Conservation (phyloP, 2,113 vertebrate species). For the Oceanodroma tethys region DNA sequence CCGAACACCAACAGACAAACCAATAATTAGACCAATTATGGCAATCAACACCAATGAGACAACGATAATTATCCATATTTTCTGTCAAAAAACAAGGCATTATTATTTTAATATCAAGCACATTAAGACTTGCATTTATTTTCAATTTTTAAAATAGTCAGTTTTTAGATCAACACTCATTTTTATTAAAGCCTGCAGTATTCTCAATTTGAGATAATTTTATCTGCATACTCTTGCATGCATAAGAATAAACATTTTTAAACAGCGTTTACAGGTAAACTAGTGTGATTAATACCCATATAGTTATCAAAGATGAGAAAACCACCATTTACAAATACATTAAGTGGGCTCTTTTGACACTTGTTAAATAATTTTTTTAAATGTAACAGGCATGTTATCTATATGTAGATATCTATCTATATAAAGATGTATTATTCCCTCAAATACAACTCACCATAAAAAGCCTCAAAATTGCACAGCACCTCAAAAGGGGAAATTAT, state of each 20-base stretch:
- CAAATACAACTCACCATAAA: neutral
- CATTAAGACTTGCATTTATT: neutral
- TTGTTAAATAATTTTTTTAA: neutral
- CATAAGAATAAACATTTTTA: neutral
- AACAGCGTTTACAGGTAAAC: neutral
- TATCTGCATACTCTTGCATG: neutral
- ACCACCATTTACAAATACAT: neutral
- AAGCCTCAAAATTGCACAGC: neutral
- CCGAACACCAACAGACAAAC: constrained; percentile 85
- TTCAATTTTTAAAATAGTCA: neutral
- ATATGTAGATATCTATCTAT: neutral
- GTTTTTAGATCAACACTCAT: neutral
- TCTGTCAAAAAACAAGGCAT: constrained; percentile 79
- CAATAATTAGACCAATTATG: constrained; percentile 85
- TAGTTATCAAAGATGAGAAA: neutral
- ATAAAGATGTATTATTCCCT: neutral
- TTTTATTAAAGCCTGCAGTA: neutral
- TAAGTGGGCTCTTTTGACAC: neutral
- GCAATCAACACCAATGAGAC: constrained; percentile 80
- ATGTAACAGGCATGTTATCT: rapidly evolving
- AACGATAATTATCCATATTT: constrained; percentile 85
- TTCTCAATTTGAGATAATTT: neutral
- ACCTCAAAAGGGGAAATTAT: neutral
- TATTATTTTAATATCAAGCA: neutral
- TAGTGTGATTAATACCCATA: neutral